Conservation (phyloP, 37 sponge, comb jelly and placozoan species). For the Cliona cf. orientalis region DNA sequence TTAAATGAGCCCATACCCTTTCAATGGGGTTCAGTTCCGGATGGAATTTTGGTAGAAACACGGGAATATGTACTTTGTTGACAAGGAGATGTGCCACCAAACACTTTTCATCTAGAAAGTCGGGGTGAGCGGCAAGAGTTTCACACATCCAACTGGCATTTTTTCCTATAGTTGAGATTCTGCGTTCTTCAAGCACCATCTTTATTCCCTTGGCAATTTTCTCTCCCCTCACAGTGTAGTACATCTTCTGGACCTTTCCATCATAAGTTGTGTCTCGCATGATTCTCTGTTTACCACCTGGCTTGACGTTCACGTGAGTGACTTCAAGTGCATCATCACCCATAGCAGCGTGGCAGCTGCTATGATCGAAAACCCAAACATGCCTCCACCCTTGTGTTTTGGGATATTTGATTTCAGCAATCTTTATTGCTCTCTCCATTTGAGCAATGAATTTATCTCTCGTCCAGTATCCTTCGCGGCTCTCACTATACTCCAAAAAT, state of each 20-base stretch:
- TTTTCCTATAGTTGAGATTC: conserved; percentile 21
- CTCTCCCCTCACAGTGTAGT: background rate
- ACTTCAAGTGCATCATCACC: conserved; percentile 13
- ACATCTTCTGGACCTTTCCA: background rate
- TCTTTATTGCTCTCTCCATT: conserved; percentile 14
- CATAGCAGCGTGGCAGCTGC: conserved; percentile 29
- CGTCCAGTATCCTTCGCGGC: conserved; percentile 52
- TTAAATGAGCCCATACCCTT: no score
- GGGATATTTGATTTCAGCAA: conserved; percentile 23
- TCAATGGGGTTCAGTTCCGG: no score
- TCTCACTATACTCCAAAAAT: conserved; percentile 55
- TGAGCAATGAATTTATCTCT: conserved; percentile 36
- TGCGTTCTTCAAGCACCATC: conserved; percentile 8
- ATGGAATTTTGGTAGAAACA: no score
- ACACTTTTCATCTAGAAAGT: no score
- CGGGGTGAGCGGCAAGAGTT: no score
- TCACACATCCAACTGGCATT: conserved; percentile 23
- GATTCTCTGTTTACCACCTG: conserved; percentile 12
- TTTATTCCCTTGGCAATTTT: conserved; percentile 17
- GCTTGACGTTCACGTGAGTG: conserved; percentile 18
- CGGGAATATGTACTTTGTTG: no score
- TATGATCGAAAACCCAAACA: conserved; percentile 36
- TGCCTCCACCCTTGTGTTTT: background rate
- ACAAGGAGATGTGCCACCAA: no score
- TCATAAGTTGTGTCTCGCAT: conserved; percentile 14